Evolutionary conservation across 1,140 invertebrate species (phyloP).

Genomic region (Drosophila sechellia): DNA sequence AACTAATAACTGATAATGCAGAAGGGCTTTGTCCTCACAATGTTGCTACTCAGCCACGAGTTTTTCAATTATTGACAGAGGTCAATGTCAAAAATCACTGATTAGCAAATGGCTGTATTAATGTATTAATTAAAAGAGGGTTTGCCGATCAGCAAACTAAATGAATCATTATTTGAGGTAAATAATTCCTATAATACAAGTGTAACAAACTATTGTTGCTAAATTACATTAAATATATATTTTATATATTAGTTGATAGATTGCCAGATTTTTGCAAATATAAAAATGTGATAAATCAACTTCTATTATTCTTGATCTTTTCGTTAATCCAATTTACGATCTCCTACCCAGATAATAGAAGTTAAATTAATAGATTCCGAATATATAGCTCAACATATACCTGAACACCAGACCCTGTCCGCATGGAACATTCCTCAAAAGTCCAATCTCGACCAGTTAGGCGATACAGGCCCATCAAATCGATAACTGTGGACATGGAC

Average conservation of each 20-base stretch:
- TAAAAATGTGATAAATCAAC: slow-evolving; percentile 2
- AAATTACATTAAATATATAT: not conserved
- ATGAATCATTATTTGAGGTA: not conserved
- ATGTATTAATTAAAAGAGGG: not conserved
- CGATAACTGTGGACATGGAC: slow-evolving; percentile 23
- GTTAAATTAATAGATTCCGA: not conserved
- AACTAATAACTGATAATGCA: not conserved
- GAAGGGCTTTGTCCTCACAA: slow-evolving; percentile 1
- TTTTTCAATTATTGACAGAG: not conserved
- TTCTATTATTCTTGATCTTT: not conserved
- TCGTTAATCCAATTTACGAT: slow-evolving; percentile 39
- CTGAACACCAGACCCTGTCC: slow-evolving; percentile 39
- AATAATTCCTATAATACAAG: too few species aligned
- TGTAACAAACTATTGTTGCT: too few species aligned
- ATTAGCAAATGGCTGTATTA: not conserved
- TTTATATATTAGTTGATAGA: not conserved
- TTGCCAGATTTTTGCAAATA: not conserved
- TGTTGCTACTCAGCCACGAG: not conserved
- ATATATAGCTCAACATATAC: not conserved
- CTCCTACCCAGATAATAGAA: slow-evolving; percentile 4
- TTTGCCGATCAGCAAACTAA: not conserved
- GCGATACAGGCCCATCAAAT: slow-evolving; percentile 54
- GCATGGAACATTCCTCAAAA: slow-evolving; percentile 51
- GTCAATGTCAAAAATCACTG: not conserved
- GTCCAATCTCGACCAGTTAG: slow-evolving; percentile 41